A percentile compares a stretch with the other conserved stretches of the same genome.
Conservation (phyloP, 2,888 invertebrate genomes). For the Cacoxenus indagator region DNA sequence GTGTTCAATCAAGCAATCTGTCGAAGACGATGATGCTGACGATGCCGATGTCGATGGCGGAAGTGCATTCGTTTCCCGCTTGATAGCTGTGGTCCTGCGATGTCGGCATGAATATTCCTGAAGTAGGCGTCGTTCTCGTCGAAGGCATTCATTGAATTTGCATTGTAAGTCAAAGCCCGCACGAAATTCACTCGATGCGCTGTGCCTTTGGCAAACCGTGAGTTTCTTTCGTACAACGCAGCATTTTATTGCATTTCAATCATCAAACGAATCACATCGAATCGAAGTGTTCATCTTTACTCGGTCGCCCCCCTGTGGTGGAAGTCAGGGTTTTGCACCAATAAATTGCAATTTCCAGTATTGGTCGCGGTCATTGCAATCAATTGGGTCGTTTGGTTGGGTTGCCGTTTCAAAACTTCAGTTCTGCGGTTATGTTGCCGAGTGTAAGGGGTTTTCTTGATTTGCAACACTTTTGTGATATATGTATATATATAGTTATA, state of each 20-base stretch:
- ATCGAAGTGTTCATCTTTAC: background rate
- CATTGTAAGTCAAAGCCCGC: background rate
- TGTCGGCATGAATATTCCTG: constrained; percentile 8
- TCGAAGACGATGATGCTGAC: background rate
- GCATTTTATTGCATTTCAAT: constrained; percentile 10
- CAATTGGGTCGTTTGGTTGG: constrained; percentile 46
- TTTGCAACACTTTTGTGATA: too few relatives aligned
- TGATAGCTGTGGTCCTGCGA: background rate
- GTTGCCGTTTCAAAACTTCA: too few relatives aligned
- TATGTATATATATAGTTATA: too few relatives aligned
- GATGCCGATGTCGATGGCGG: background rate
- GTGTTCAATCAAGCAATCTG: constrained; percentile 13
- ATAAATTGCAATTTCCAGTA: constrained; percentile 16
- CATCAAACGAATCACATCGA: background rate
- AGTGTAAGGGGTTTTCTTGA: too few relatives aligned
- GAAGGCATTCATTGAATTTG: constrained; percentile 13
- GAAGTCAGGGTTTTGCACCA: background rate
- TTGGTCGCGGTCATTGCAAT: constrained; percentile 52
- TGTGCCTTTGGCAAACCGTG: background rate
- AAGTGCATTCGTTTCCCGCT: background rate
- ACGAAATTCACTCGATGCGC: background rate
- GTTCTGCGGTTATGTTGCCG: background rate
- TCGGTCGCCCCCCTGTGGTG: too few relatives aligned
- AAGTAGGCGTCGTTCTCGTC: too few relatives aligned
- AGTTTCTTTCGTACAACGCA: background rate